Evolutionary conservation across 2,888 invertebrate genomes (phyloP).

Genomic region (Callosobruchus maculatus): DNA sequence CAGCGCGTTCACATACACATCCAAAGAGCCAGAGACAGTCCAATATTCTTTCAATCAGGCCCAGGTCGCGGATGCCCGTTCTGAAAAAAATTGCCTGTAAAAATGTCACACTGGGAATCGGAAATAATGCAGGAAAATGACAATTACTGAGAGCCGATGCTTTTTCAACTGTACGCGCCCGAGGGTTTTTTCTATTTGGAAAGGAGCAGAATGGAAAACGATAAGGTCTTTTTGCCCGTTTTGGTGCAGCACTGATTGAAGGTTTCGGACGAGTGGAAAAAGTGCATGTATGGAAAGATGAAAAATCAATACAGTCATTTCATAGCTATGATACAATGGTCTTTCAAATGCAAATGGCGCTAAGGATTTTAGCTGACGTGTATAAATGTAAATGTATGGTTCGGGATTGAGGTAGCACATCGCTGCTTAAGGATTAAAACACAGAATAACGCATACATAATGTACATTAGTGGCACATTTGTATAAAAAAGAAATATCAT

Average conservation of each 20-base stretch:
- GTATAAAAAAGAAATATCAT: no score
- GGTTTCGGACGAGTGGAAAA: not conserved
- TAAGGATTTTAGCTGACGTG: not conserved
- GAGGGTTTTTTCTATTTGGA: not conserved
- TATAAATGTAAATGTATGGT: not conserved
- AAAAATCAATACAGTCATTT: not conserved
- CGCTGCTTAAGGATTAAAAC: no score
- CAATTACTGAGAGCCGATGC: conserved; percentile 32
- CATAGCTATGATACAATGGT: not conserved
- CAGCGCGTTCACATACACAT: not conserved
- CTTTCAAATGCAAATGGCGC: not conserved
- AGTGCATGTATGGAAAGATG: not conserved
- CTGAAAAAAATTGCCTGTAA: conserved; percentile 31
- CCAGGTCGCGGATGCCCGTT: conserved; percentile 7
- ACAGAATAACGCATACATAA: no score
- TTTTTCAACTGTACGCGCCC: conserved; percentile 10
- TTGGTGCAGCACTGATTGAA: not conserved
- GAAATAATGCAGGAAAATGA: conserved; percentile 48
- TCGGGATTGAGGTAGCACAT: not conserved
- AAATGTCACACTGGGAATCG: conserved; percentile 37
- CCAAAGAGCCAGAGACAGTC: conserved; percentile 22
- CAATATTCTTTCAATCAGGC: conserved; percentile 48
- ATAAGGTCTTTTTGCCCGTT: not conserved
- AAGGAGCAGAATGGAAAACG: not conserved
- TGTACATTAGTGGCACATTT: no score